Evolutionary conservation across 1,140 invertebrate genomes (phyloP).

Genomic region (Drosophila tropicalis): DNA sequence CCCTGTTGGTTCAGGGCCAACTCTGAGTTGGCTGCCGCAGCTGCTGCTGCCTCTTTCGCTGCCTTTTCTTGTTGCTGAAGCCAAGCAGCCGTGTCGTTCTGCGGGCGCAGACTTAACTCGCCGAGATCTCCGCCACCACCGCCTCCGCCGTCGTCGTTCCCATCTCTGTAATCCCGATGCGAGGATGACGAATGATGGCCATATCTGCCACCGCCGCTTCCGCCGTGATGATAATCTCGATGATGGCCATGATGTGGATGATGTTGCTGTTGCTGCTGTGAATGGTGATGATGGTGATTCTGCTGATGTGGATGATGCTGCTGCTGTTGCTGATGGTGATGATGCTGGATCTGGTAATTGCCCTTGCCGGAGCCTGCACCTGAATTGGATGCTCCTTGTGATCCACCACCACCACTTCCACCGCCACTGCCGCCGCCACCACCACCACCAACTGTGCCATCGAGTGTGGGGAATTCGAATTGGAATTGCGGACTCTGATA

Average conservation of each 20-base stretch:
- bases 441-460: slow-evolving; percentile 84
- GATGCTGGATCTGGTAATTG: slow-evolving; percentile 59
- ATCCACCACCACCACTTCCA: slow-evolving; percentile 20
- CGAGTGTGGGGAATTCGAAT: slow-evolving; percentile 92
- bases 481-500: slow-evolving; percentile 88
- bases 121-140: slow-evolving; percentile 43
- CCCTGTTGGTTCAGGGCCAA: slow-evolving; percentile 83
- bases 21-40: slow-evolving; percentile 54
- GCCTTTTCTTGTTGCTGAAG: slow-evolving; percentile 81
- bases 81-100: slow-evolving; percentile 80
- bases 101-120: slow-evolving; percentile 79
- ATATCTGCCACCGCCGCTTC: slow-evolving; percentile 58
- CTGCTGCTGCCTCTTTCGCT: slow-evolving; percentile 74
- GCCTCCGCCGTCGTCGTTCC: slow-evolving; percentile 71
- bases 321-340: slow-evolving; percentile 59
- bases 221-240: slow-evolving; percentile 67
- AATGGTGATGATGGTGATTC: slow-evolving; percentile 58
- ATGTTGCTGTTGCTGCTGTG: slow-evolving; percentile 62
- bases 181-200: slow-evolving; percentile 47
- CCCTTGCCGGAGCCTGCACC: slow-evolving; percentile 28
- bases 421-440: slow-evolving; percentile 58
- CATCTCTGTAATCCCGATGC: slow-evolving; percentile 73
- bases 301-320: slow-evolving; percentile 55
- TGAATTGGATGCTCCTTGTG: slow-evolving; percentile 22
- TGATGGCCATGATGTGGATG: slow-evolving; percentile 68